phyloP scores from a whole-genome alignment of 1,140 invertebrate genomes.

The Tetranychus urticae region DNA sequence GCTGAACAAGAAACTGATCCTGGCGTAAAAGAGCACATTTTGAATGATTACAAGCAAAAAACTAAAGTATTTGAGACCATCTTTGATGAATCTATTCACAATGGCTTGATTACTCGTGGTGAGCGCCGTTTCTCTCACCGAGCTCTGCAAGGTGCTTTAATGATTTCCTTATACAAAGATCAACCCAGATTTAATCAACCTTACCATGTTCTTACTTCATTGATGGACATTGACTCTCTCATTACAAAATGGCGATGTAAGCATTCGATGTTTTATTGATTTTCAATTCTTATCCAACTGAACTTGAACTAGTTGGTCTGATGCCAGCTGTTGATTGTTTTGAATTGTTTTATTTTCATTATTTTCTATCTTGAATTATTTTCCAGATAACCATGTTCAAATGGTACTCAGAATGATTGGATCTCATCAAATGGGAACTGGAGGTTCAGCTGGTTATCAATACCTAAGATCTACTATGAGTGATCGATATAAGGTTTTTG shows the following conservation, averaged over 20 bases:
- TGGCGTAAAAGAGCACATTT: constrained; percentile 7
- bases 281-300: too few species aligned
- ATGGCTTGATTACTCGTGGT: constrained; percentile 19
- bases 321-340: neutral
- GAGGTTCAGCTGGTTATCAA: constrained; percentile 92
- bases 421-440: constrained; percentile 81
- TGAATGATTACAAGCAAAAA: constrained; percentile 6
- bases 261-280: constrained; percentile 17
- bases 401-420: constrained; percentile 99
- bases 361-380: constrained; percentile 5
- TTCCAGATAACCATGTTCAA: constrained; percentile 82
- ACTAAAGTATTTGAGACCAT: constrained; percentile 63
- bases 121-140: constrained; percentile 69
- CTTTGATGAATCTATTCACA: constrained; percentile 35
- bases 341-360: neutral
- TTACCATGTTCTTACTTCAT: constrained; percentile 67
- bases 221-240: constrained; percentile 93
- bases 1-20: constrained; percentile 20
- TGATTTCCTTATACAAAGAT: constrained; percentile 90
- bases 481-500: constrained; percentile 93
- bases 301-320: too few species aligned
- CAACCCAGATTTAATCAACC: constrained; percentile 90
- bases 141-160: constrained; percentile 80
- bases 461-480: constrained; percentile 92
- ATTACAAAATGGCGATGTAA: constrained; percentile 99